Percentiles rank a stretch among this genome's conserved stretches.
These are phyloP conservation scores for Rhynchopsitta pachyrhyncha DNA, from an alignment of 2,113 vertebrate genomes.

Conservation along the genomic window DNA sequence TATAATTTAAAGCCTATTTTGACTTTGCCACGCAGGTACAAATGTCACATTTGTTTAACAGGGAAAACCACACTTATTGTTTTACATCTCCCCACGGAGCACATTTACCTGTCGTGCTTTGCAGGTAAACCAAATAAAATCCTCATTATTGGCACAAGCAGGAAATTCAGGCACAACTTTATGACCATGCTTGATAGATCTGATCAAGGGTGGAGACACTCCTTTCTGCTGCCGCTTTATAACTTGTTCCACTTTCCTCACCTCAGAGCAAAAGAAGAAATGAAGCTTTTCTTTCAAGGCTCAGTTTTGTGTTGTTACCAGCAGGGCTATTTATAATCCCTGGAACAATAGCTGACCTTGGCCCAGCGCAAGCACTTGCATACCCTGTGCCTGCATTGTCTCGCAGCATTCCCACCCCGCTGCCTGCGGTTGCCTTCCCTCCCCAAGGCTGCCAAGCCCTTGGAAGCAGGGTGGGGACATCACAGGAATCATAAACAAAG, in stretches of 20 bases:
- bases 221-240: not conserved
- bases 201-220: not conserved
- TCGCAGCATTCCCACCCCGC: constrained; percentile 41
- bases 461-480: constrained; percentile 35
- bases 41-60: not conserved
- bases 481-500: not conserved
- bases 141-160: not conserved
- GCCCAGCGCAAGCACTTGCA: constrained; percentile 11
- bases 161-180: not conserved
- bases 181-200: not conserved
- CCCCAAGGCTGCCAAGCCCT: constrained; percentile 30
- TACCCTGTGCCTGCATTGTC: constrained; percentile 56
- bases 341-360: constrained; percentile 74
- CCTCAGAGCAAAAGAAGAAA: not conserved
- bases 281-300: constrained; percentile 22
- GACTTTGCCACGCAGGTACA: not conserved
- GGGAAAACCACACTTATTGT: not conserved
- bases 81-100: not conserved
- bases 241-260: not conserved
- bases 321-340: constrained; percentile 64
- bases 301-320: constrained; percentile 26
- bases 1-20: not conserved
- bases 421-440: constrained; percentile 3
- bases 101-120: not conserved
- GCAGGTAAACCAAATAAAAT: rapidly evolving